Evolutionary conservation across 2,888 invertebrate species (phyloP).

Genomic region (Zaprionus obscuricornis): DNA sequence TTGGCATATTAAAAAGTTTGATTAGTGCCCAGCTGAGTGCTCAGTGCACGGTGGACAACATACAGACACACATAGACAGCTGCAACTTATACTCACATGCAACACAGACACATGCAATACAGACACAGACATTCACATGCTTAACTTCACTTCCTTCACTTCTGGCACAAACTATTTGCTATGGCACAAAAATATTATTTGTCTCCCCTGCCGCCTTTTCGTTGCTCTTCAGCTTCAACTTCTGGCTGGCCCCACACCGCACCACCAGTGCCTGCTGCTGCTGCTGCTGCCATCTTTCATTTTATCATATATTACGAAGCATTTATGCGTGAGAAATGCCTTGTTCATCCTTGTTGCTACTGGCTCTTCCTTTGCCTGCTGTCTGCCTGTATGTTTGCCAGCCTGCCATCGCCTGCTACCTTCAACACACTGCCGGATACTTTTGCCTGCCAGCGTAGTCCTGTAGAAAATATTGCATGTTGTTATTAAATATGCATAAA

Average conservation of each 20-base stretch:
- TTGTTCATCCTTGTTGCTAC: slow-evolving; percentile 51
- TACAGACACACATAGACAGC: slow-evolving; percentile 4
- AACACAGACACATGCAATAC: not conserved
- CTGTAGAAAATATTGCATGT: slow-evolving; percentile 54
- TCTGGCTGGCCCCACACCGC: not conserved
- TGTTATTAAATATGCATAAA: slow-evolving; percentile 75
- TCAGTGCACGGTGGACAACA: slow-evolving; percentile 22
- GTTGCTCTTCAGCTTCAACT: not conserved
- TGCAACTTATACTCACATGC: not conserved
- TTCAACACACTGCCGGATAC: slow-evolving; percentile 10
- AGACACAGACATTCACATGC: not conserved
- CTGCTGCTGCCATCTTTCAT: slow-evolving; percentile 19
- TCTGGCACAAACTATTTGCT: slow-evolving; percentile 52
- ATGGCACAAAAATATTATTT: slow-evolving; percentile 47
- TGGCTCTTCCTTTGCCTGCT: slow-evolving; percentile 17
- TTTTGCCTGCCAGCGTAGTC: slow-evolving; percentile 7
- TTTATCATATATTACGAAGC: slow-evolving; percentile 53
- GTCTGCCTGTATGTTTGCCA: no score
- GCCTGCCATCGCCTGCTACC: not conserved
- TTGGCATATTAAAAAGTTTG: slow-evolving; percentile 72
- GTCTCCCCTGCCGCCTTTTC: not conserved
- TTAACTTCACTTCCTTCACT: slow-evolving; percentile 15
- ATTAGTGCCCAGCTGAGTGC: slow-evolving; percentile 64
- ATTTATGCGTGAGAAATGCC: slow-evolving; percentile 73
- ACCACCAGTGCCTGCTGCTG: not conserved